Percentiles rank a stretch among this genome's conserved stretches.
These are phyloP conservation scores for Calameuta pallipes DNA, from an alignment of 2,888 invertebrate genomes.

Conservation along the genomic window DNA sequence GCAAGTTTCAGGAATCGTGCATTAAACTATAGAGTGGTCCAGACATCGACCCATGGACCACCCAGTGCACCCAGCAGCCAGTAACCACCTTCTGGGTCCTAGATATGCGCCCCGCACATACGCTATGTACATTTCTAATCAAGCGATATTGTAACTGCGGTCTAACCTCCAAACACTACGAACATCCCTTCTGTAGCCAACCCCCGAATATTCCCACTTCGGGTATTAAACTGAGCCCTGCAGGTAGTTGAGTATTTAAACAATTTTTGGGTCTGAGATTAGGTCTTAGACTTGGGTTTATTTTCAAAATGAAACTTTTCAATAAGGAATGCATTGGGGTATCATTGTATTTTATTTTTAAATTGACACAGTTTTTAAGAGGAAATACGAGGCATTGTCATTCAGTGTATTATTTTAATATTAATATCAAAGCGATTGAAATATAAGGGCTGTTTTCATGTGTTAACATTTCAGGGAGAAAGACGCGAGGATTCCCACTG, in stretches of 20 bases:
- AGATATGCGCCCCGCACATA: constrained; percentile 61
- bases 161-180: constrained; percentile 67
- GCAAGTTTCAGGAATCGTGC: constrained; percentile 63
- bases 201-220: constrained; percentile 51
- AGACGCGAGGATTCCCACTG: not conserved
- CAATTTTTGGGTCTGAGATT: not conserved
- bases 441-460: not conserved
- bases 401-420: not conserved
- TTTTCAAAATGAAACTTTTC: not conserved
- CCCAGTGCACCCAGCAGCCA: constrained; percentile 33
- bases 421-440: not conserved
- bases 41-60: constrained; percentile 59
- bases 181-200: constrained; percentile 44
- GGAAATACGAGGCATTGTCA: not conserved
- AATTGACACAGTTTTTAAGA: not conserved
- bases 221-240: constrained; percentile 51
- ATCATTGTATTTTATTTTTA: not conserved
- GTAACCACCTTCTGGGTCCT: constrained; percentile 33
- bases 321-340: not conserved
- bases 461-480: not conserved
- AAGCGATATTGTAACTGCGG: constrained; percentile 68
- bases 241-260: constrained; percentile 8
- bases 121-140: constrained; percentile 67
- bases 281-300: not conserved
- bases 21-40: constrained; percentile 65